Conservation (phyloP, 2,888 invertebrate genomes). For the Parapristionchus giblindavisi region DNA sequence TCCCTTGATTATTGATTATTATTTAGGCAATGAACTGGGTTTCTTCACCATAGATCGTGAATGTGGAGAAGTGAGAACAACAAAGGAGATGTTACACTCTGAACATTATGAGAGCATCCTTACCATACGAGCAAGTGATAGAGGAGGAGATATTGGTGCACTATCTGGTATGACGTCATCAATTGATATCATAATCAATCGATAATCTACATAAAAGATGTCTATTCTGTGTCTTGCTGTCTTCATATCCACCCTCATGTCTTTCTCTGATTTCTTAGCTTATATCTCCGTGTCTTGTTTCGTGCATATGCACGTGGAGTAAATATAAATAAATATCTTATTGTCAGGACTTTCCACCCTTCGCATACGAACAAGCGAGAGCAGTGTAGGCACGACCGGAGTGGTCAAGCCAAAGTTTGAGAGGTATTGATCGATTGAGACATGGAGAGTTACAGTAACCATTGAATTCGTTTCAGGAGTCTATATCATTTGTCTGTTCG, state of each 20-base stretch:
- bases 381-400: no score
- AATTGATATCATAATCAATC: no score
- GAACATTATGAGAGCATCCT: constrained; percentile 35
- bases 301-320: no score
- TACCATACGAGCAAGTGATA: constrained; percentile 25
- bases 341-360: constrained; percentile 82
- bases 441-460: neutral
- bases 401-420: neutral
- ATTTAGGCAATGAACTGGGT: constrained; percentile 81
- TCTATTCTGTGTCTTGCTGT: no score
- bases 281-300: no score
- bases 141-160: constrained; percentile 20
- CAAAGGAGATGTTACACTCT: constrained; percentile 39
- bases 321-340: neutral
- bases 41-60: constrained; percentile 58
- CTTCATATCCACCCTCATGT: no score
- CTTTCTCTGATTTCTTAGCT: no score
- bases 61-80: constrained; percentile 55
- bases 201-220: no score
- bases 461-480: constrained; percentile 12
- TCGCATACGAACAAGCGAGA: constrained; percentile 77
- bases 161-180: constrained; percentile 76
- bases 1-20: neutral
- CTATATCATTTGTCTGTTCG: constrained; percentile 40
- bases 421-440: neutral